Evolutionary conservation across 1,140 invertebrate species (phyloP), one percentile per base, ranked within the genome.

Genomic region (Solenopsis fugax): DNA sequence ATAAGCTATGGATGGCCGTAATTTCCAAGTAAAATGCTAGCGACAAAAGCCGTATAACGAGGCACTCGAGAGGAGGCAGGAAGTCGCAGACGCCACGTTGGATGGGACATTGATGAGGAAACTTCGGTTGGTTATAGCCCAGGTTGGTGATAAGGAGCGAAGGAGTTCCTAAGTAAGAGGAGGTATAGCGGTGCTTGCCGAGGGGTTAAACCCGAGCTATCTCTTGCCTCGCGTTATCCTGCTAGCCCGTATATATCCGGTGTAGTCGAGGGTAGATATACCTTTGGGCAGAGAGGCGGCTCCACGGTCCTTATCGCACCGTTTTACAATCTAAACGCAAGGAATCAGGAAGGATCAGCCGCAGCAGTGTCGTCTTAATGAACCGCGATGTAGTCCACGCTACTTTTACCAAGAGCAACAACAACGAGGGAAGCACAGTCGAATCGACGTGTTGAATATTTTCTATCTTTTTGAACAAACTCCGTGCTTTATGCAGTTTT

Each of bases 51-150:
- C 77, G 82, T 85, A 88, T 89, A 90, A 90, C 90, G 91, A 88
- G 90, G 69, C 81, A 77, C 87, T 90, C 73, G 84, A 90, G 85
- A 80, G 80, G 62, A 64, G 82, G 86, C 77, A 90, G 91, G 91
- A 93, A 92, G 91, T 92, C 87, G 86, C 76, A 88, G 89, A 89
- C 89, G 86, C 85, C 77, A 88, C 85, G 82, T 85, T 88, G 90
- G 92, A 93, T 93, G 91, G 90, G 89, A 93, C 93, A 92, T 93
- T 93, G 93, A 94, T 93, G 93, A 93, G 93, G 89, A 93, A 94
- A 94, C 91, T 94, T 91, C 72, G 90, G 89, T 87, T 91, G 90
- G 90, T 91, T 91, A 91, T 91, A 91, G 90, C 90, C 88, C 62
- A 24, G 86, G 45, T 67, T 88, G 88, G 91, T 90, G 91, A 91